Evolutionary conservation across 1,140 invertebrate genomes (phyloP), one percentile per base, ranked within the genome.

Genomic region (Drosophila repleta): DNA sequence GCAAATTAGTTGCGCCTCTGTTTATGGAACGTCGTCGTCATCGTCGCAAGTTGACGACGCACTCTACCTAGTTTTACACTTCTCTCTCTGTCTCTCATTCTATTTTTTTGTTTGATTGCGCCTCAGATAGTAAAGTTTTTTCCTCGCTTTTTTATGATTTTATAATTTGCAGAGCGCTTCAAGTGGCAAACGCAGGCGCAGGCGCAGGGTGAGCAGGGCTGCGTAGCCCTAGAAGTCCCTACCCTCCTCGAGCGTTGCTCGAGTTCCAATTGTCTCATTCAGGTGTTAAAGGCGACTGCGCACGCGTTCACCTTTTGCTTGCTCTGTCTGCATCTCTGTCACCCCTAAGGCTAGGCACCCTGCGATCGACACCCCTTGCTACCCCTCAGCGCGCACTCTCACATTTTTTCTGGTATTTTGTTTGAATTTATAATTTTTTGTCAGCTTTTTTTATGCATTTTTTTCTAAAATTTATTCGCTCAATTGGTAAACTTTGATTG

Each of bases 241-340:
- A 43, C 15, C 39, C 39, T 15, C 21, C 57, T 32, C 32, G 41
- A 41, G 39, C 37, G 10, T 35, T 37, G 52, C 43, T 61, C 63
- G 45, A 56, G 43, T 77, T 87, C 65, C 63, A 81, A 78, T 87
- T 81, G 66, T 85, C 57, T 57, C 43, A 69, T 69, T 87, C 69
- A 85, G 82, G 81, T 85, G 81, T 81, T 66, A 85, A 87, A 87
- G 81, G 78, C 78, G 74, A 45, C 63, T 67, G 74, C 62, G 77
- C 81, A 77, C 81, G 87, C 81, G 81, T 82, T 74, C 51, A 17
- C n/a, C 39, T 17, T 43, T 17, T 15, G n/a, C 3, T 17, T 11
- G 7, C 39, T 43, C 15, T 17, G 4, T 7, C 39, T 43, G 1
- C 3, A 11, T 69, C 61, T 64, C 41, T 67, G n/a, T n/a, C 39